A percentile compares a stretch with the other conserved stretches of the same genome.
These are phyloP conservation scores for Paramuricea clavata DNA, from an alignment of 92 coral and sea anemone species.

Conservation along the genomic window DNA sequence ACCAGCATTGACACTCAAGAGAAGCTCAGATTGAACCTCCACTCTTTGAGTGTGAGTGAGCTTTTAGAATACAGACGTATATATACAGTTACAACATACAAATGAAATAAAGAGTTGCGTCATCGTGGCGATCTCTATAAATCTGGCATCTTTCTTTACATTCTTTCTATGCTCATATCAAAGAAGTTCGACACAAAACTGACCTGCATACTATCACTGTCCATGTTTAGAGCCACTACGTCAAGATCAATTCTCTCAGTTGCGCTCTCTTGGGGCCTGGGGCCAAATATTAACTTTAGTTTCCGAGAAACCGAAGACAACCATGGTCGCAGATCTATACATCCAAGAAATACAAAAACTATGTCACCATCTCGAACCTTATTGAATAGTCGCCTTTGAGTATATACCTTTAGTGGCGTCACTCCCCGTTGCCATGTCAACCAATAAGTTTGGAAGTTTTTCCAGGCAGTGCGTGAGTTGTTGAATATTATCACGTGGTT, in stretches of 20 bases:
- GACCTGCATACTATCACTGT: conserved; percentile 5
- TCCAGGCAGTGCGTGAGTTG: conserved; percentile 25
- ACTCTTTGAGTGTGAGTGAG: no score
- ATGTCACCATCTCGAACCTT: no score
- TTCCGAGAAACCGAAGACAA: conserved; percentile 18
- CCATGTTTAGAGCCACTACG: conserved; percentile 2
- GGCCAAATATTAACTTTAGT: background rate
- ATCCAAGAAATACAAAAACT: background rate
- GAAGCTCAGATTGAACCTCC: no score
- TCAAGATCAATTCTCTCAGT: background rate
- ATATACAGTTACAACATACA: no score
- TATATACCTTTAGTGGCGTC: conserved; percentile 19
- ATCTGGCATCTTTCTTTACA: no score
- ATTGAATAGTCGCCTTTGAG: no score
- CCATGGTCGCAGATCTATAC: conserved; percentile 10
- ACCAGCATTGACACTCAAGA: no score
- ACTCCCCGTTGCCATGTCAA: background rate
- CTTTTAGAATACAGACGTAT: no score
- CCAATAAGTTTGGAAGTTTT: conserved; percentile 16
- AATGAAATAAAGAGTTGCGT: no score
- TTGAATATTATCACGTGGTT: conserved; percentile 24
- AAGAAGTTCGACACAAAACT: no score
- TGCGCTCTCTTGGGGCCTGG: background rate
- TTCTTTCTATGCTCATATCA: no score
- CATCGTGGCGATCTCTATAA: no score